A percentile compares a stretch with the other conserved stretches of the same genome.
Conservation (phyloP, 2,888 invertebrate genomes). For the Acanthosepion esculentum region DNA sequence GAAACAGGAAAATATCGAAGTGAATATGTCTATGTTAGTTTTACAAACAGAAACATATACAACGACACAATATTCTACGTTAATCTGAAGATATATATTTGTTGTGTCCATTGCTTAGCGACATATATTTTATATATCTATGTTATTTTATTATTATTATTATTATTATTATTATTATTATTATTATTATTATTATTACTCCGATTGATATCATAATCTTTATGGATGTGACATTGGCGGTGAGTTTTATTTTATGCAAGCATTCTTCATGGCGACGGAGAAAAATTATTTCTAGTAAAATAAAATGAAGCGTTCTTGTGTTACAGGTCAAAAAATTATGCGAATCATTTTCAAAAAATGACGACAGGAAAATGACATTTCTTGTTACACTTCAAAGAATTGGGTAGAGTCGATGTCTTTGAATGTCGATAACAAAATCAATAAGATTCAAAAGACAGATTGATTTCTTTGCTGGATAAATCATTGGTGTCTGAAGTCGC, state of each 20-base stretch:
- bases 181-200: neutral
- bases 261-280: neutral
- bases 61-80: too few species aligned
- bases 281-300: neutral
- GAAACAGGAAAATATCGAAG: too few species aligned
- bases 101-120: too few species aligned
- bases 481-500: neutral
- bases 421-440: constrained; percentile 7
- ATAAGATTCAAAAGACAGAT: neutral
- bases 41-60: too few species aligned
- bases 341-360: neutral
- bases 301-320: neutral
- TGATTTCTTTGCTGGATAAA: neutral
- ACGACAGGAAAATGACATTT: neutral
- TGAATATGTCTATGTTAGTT: too few species aligned
- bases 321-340: neutral
- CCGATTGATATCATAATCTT: neutral
- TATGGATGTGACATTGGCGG: neutral
- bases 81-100: too few species aligned
- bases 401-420: neutral
- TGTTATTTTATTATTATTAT: too few species aligned
- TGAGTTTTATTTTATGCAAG: neutral
- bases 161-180: too few species aligned
- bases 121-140: too few species aligned
- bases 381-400: neutral